Evolutionary conservation across 2,888 invertebrate species (phyloP).

Genomic region (Cantharis rustica): DNA sequence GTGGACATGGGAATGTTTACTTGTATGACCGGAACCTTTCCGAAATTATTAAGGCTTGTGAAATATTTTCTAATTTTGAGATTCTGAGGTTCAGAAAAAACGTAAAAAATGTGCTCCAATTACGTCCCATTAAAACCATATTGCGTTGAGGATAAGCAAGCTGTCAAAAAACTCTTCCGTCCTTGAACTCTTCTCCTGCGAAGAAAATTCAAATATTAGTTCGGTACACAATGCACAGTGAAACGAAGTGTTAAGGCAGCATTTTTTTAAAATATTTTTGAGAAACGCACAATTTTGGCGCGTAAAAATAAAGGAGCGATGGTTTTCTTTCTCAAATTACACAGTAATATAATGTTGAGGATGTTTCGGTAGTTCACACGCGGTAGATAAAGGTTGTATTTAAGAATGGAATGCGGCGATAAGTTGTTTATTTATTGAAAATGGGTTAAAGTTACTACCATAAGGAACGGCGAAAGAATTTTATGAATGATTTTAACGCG

Average conservation of each 20-base stretch:
- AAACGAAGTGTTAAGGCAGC: too few relatives aligned
- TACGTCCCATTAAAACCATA: not conserved
- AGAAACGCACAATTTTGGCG: too few relatives aligned
- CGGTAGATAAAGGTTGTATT: not conserved
- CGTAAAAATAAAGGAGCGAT: too few relatives aligned
- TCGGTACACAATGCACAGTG: not conserved
- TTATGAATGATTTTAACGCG: slow-evolving; percentile 51
- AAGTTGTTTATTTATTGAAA: slow-evolving; percentile 1
- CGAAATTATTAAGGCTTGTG: too few relatives aligned
- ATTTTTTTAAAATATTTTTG: too few relatives aligned
- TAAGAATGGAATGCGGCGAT: not conserved
- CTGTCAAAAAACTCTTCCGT: not conserved
- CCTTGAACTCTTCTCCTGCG: not conserved
- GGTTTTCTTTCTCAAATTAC: too few relatives aligned
- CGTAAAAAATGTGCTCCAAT: not conserved
- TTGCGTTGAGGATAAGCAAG: not conserved
- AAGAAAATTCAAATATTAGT: not conserved
- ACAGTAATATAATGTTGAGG: too few relatives aligned
- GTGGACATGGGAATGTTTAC: not conserved
- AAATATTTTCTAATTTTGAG: not conserved
- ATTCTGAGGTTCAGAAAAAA: not conserved
- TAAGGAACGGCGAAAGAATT: slow-evolving; percentile 39
- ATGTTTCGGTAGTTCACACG: not conserved
- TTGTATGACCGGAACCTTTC: not conserved
- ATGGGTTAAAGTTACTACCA: not conserved